Conservation (phyloP, 2,113 vertebrate species). For the Barbus barbus region DNA sequence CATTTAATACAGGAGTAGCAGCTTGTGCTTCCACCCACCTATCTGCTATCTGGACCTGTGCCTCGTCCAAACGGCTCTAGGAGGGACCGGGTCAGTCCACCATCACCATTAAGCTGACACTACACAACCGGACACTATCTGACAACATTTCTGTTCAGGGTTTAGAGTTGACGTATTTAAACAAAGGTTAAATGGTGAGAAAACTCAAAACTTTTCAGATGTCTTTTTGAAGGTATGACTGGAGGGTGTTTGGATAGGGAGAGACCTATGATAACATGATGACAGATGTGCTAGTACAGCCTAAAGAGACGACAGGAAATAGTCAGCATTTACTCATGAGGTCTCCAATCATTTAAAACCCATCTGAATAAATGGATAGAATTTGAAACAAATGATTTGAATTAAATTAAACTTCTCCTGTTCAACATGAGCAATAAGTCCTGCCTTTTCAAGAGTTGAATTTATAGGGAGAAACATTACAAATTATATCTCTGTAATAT, state of each 20-base stretch:
- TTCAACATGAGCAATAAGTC: background rate
- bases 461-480: background rate
- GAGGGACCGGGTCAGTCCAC: constrained; percentile 1
- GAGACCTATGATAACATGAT: background rate
- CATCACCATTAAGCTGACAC: background rate
- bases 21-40: constrained; percentile 41
- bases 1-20: constrained; percentile 42
- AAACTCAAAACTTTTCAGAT: background rate
- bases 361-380: background rate
- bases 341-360: background rate
- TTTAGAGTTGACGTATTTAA: background rate
- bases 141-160: background rate
- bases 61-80: constrained; percentile 1
- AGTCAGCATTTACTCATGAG: background rate
- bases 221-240: background rate
- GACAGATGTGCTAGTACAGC: background rate
- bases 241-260: background rate
- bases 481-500: background rate
- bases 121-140: background rate
- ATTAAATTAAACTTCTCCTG: background rate
- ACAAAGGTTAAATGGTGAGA: background rate
- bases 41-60: constrained; percentile 25
- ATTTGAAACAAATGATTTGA: background rate
- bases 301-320: background rate
- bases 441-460: background rate